These are phyloP conservation scores for Oasisia sp. DNA, from an alignment of 2,888 invertebrate species.

Conservation along the genomic window DNA sequence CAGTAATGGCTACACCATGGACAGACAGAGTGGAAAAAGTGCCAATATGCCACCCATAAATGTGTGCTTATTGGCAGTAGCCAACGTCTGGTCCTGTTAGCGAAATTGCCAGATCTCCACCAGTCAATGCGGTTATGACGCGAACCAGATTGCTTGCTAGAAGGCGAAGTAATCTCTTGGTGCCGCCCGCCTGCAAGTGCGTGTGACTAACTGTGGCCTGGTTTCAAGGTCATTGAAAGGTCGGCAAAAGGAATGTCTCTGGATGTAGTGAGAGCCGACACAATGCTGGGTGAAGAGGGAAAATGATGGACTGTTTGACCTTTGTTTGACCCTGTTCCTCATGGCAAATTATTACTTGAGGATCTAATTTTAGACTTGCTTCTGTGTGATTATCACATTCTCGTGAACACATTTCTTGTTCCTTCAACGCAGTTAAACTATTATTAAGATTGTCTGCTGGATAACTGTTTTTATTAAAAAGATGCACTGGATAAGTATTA, in stretches of 20 bases:
- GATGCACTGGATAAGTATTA: background rate
- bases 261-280: background rate
- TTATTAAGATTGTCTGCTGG: too few species aligned
- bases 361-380: background rate
- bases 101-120: constrained; percentile 1
- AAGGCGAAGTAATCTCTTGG: too few species aligned
- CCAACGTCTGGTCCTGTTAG: background rate
- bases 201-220: background rate
- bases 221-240: constrained; percentile 17
- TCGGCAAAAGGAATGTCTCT: background rate
- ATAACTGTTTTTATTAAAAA: too few species aligned
- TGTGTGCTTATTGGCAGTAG: background rate
- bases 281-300: background rate
- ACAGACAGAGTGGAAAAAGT: background rate
- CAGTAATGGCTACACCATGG: background rate
- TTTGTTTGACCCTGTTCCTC: background rate
- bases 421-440: too few species aligned
- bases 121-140: background rate
- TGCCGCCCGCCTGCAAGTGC: background rate
- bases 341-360: background rate
- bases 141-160: background rate
- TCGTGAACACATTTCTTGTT: background rate
- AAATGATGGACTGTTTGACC: background rate
- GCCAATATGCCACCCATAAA: constrained; percentile 5
- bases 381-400: background rate